phyloP scores from a whole-genome alignment of 2,797 vertebrate genomes.

The Spatula versicolor region DNA sequence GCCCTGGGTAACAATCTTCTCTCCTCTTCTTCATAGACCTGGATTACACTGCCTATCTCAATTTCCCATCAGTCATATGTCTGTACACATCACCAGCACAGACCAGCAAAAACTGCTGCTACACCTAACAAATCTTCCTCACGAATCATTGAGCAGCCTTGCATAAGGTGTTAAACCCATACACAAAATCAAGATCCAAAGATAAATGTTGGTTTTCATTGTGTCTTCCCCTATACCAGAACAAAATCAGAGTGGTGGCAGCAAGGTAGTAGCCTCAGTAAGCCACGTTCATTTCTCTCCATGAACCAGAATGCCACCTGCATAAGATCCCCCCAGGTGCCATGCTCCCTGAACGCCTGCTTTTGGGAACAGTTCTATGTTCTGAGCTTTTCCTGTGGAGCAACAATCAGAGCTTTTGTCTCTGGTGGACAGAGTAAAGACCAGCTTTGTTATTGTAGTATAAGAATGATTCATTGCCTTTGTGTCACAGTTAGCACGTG shows the following conservation, averaged over 20 bases:
- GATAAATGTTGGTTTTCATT: background rate
- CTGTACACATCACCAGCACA: background rate
- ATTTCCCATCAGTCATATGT: background rate
- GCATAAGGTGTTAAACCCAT: background rate
- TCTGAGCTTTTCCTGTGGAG: background rate
- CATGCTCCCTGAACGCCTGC: background rate
- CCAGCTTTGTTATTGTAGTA: background rate
- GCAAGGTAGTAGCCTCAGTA: background rate
- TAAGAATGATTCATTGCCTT: slow-evolving; percentile 9
- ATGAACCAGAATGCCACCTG: background rate
- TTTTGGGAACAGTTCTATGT: background rate
- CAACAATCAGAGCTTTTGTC: slow-evolving; percentile 27
- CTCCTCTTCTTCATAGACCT: background rate
- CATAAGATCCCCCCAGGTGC: background rate
- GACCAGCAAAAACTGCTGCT: background rate
- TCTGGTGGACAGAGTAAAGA: background rate
- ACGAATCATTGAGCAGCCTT: background rate
- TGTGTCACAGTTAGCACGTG: background rate
- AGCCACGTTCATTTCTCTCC: background rate
- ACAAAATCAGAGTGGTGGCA: background rate
- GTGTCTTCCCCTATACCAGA: background rate
- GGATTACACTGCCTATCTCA: background rate
- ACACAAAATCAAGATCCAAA: background rate
- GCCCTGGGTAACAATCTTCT: background rate
- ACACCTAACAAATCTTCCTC: background rate